phyloP scores from a whole-genome alignment of 2,888 invertebrate species.

The Hydropsyche betteni region DNA sequence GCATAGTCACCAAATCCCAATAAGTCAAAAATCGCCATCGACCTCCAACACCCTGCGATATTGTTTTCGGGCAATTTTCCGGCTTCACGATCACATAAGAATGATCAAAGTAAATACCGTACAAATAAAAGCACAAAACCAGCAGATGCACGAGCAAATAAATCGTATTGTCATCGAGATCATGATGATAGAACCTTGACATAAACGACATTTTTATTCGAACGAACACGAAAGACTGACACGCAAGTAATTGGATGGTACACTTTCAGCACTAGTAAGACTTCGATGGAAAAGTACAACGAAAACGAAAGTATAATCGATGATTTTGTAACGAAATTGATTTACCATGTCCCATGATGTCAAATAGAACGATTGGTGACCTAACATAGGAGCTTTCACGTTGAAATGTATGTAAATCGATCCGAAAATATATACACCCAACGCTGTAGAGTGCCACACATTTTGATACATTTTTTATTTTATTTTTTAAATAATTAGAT shows the following conservation, averaged over 20 bases:
- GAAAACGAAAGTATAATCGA: too few relatives aligned
- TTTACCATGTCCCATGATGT: constrained; percentile 34
- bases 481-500: not conserved
- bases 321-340: not conserved
- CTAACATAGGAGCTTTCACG: not conserved
- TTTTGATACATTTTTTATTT: not conserved
- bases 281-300: too few relatives aligned
- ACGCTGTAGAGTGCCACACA: not conserved
- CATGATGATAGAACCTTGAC: too few relatives aligned
- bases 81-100: constrained; percentile 60
- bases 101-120: constrained; percentile 64
- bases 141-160: constrained; percentile 54
- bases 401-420: not conserved
- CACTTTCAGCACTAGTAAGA: too few relatives aligned
- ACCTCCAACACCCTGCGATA: constrained; percentile 56
- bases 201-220: not conserved
- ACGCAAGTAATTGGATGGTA: constrained; percentile 2
- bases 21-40: constrained; percentile 62
- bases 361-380: constrained; percentile 17
- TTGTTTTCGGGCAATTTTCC: constrained; percentile 53
- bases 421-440: not conserved
- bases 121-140: constrained; percentile 56
- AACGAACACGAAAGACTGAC: not conserved
- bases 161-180: too few relatives aligned
- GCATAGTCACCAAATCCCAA: constrained; percentile 61